phyloP scores from a whole-genome alignment of 1,140 invertebrate species.

The Euschistus heros region DNA sequence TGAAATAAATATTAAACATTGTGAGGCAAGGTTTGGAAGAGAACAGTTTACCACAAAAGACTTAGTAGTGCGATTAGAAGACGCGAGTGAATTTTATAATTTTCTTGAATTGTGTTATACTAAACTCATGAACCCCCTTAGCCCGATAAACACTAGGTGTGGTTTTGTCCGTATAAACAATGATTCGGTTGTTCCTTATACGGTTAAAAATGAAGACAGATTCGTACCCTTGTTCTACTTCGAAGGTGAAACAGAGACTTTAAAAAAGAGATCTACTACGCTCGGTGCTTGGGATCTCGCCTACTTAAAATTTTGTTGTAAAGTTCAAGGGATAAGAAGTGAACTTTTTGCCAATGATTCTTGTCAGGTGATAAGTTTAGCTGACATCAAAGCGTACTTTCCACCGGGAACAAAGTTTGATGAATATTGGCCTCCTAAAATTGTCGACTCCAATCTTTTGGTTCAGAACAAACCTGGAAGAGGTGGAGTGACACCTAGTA shows the following conservation, averaged over 20 bases:
- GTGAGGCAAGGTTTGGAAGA: slow-evolving; percentile 78
- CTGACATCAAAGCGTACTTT: slow-evolving; percentile 83
- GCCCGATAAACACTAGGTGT: slow-evolving; percentile 49
- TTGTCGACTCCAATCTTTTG: slow-evolving; percentile 61
- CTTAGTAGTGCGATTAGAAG: slow-evolving; percentile 52
- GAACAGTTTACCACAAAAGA: slow-evolving; percentile 84
- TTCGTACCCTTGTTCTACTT: slow-evolving; percentile 91
- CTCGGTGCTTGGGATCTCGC: slow-evolving; percentile 82
- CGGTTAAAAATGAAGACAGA: slow-evolving; percentile 67
- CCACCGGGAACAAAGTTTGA: slow-evolving; percentile 78
- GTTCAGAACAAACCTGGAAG: slow-evolving; percentile 37
- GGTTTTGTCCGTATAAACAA: slow-evolving; percentile 90
- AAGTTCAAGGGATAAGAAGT: slow-evolving; percentile 82
- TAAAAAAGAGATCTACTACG: slow-evolving; percentile 72
- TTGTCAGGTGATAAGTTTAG: slow-evolving; percentile 76
- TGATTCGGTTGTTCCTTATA: slow-evolving; percentile 87
- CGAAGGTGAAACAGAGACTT: slow-evolving; percentile 81
- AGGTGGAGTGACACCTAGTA: not conserved
- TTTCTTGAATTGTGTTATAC: slow-evolving; percentile 81
- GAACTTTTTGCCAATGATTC: slow-evolving; percentile 82
- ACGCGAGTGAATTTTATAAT: slow-evolving; percentile 82
- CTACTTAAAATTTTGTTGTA: slow-evolving; percentile 88
- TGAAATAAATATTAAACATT: slow-evolving; percentile 87
- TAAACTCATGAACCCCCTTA: slow-evolving; percentile 49
- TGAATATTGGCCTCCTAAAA: slow-evolving; percentile 82